phyloP scores from a whole-genome alignment of 2,888 invertebrate genomes.

The Apantesis nais region DNA sequence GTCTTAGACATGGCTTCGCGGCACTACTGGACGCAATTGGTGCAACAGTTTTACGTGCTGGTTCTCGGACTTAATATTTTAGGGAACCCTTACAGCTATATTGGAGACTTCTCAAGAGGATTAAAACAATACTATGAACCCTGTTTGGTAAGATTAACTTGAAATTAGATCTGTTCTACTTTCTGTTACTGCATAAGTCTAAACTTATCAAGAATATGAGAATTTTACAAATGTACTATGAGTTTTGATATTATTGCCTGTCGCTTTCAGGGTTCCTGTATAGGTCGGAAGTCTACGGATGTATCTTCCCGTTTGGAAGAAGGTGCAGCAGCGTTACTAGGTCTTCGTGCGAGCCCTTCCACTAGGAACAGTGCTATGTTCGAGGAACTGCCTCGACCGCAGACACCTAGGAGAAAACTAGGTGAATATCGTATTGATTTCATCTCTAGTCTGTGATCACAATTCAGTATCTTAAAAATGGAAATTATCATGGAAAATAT shows the following conservation, averaged over 20 bases:
- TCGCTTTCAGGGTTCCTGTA: constrained; percentile 50
- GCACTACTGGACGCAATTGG: constrained; percentile 89
- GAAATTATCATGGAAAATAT: background rate
- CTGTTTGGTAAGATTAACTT: constrained; percentile 77
- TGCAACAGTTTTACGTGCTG: constrained; percentile 93
- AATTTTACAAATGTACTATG: too few relatives aligned
- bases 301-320: constrained; percentile 51
- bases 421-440: constrained; percentile 35
- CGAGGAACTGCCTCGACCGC: constrained; percentile 48
- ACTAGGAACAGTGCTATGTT: constrained; percentile 47
- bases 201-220: too few relatives aligned
- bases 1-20: constrained; percentile 84
- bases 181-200: background rate
- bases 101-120: constrained; percentile 87
- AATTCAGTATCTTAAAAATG: background rate
- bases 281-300: constrained; percentile 51
- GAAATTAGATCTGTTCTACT: background rate
- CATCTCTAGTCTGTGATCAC: background rate
- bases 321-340: constrained; percentile 56
- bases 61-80: constrained; percentile 92
- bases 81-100: constrained; percentile 91
- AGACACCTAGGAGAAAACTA: constrained; percentile 45
- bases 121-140: constrained; percentile 88
- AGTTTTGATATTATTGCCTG: background rate
- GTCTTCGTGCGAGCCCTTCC: constrained; percentile 51